phyloP scores from a whole-genome alignment of 2,113 vertebrate species.

The Panthera tigris region DNA sequence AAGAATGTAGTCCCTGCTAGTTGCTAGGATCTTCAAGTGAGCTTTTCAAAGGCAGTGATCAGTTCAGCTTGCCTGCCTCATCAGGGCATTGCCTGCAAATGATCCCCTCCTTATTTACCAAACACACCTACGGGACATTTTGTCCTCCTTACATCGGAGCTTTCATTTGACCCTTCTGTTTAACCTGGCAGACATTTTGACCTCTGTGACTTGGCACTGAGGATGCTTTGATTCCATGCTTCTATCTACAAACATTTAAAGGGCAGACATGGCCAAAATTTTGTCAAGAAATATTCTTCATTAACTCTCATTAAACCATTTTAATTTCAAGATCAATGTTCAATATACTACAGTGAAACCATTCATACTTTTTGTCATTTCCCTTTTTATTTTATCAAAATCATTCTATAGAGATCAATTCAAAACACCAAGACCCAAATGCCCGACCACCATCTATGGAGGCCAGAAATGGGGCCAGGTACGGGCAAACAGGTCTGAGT shows the following conservation, averaged over 20 bases:
- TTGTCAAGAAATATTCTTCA: constrained; percentile 14
- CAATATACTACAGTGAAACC: not conserved
- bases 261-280: not conserved
- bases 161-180: not conserved
- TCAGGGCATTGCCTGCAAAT: not conserved
- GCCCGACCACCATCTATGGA: not conserved
- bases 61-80: not conserved
- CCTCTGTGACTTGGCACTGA: not conserved
- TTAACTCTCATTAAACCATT: not conserved
- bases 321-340: not conserved
- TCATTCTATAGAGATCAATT: not conserved
- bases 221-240: not conserved
- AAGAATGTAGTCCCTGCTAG: not conserved
- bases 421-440: not conserved
- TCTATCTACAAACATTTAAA: not conserved
- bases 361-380: not conserved
- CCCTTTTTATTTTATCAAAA: not conserved
- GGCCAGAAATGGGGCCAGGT: not conserved
- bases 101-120: not conserved
- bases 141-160: not conserved
- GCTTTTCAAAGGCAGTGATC: not conserved
- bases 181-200: not conserved
- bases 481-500: not conserved
- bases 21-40: not conserved
- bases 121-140: not conserved